These are phyloP conservation scores for Poecilia velifera DNA, from an alignment of 2,797 vertebrate genomes.

Conservation along the genomic window DNA sequence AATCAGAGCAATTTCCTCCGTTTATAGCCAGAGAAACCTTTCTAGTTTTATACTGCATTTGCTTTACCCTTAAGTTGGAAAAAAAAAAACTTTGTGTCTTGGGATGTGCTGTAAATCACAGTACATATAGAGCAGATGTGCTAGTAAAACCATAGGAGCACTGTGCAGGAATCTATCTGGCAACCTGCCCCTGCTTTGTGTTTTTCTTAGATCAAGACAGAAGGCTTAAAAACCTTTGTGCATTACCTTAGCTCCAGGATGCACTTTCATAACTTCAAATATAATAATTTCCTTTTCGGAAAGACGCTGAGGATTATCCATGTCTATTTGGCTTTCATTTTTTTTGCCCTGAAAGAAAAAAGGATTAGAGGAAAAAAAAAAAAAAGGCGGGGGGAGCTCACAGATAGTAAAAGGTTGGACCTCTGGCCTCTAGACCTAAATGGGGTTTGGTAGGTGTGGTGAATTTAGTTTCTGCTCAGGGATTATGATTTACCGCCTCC, in stretches of 20 bases:
- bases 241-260: slow-evolving; percentile 75
- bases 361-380: slow-evolving; percentile 40
- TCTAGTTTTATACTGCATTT: slow-evolving; percentile 50
- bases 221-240: slow-evolving; percentile 46
- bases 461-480: slow-evolving; percentile 66
- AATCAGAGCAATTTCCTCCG: slow-evolving; percentile 79
- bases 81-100: slow-evolving; percentile 23
- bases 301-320: slow-evolving; percentile 69
- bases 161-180: slow-evolving; percentile 60
- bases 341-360: slow-evolving; percentile 63
- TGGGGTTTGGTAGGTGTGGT: slow-evolving; percentile 75
- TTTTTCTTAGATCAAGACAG: slow-evolving; percentile 77
- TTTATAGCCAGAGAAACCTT: slow-evolving; percentile 62
- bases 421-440: slow-evolving; percentile 71
- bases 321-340: slow-evolving; percentile 64
- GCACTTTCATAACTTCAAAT: slow-evolving; percentile 78
- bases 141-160: slow-evolving; percentile 25
- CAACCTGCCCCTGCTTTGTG: slow-evolving; percentile 62
- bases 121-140: slow-evolving; percentile 40
- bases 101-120: slow-evolving; percentile 64
- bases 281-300: slow-evolving; percentile 82
- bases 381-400: slow-evolving; percentile 47
- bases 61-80: slow-evolving; percentile 14
- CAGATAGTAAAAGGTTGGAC: slow-evolving; percentile 66
- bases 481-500: slow-evolving; percentile 68